Base-by-base conservation (phyloP, 2,888 invertebrate genomes). In the Dasypogon diadema region DNA sequence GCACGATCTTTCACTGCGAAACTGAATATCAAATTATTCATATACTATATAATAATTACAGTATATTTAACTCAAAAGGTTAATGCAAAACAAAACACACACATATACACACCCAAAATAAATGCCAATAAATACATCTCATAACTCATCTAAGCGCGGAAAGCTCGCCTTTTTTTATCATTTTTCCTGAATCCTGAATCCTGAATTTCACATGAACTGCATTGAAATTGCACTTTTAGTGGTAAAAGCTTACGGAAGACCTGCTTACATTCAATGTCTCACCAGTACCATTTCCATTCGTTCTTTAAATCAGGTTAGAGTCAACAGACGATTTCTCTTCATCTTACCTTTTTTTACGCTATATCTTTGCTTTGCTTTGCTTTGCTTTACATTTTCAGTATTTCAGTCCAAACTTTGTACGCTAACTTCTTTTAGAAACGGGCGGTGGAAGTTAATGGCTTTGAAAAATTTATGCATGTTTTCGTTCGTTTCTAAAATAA, bases 381-480 rank as follows among this genome's bases (percentile, higher is more conserved):
- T n/a, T n/a, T n/a, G n/a, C n/a, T n/a, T n/a, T n/a, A n/a, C n/a
- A n/a, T 30, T 46, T 42, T 65, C 24, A 46, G 24, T 46, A n/a
- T 46, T 65, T 16, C 34, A 12, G n/a, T 8, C 46, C 2, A 14
- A 46, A 46, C n/a, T 42, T 65, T 21, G 46, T 24, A 22, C n/a
- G 46, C 46, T 12, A 22, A 46, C 26, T 65, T 16, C 65, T 46
- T 46, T 65, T 22, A 24, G 21, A 65, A n/a, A n/a, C n/a, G n/a
- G n/a, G 46, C 22, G 21, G 46, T 65, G 42, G 24, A 65, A 65
- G 22, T 48, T 65, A 65, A 65, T 65, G 65, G 65, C 65, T 65
- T 48, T 48, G 65, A 65, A 65, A 65, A 46, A 46, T 65, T 65
- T 65, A 65, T 65, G 65, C 46, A 46, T 18, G 24, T 63, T 63